Percentiles rank a stretch among this genome's conserved stretches.
These are phyloP conservation scores for Candidula unifasciata DNA, from an alignment of 2,888 invertebrate genomes.

Conservation along the genomic window DNA sequence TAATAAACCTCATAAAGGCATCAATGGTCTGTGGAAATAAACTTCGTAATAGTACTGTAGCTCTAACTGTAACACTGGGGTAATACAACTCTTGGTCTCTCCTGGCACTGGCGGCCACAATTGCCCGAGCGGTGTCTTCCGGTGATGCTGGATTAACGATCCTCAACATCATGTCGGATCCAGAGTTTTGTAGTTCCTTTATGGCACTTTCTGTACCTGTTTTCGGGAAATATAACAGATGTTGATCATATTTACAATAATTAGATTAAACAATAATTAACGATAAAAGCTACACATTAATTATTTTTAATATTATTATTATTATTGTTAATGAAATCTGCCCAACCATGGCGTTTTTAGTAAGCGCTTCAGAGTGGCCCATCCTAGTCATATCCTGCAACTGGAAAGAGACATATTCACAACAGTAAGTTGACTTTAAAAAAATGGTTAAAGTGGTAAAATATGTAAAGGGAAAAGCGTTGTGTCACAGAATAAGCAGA, in stretches of 20 bases:
- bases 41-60: constrained; percentile 61
- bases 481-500: too few species aligned
- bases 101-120: constrained; percentile 69
- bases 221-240: neutral
- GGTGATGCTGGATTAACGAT: constrained; percentile 64
- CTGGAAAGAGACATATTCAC: too few species aligned
- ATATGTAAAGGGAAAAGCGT: too few species aligned
- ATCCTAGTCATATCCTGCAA: too few species aligned
- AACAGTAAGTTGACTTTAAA: too few species aligned
- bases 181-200: constrained; percentile 60
- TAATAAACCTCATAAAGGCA: constrained; percentile 52
- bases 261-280: too few species aligned
- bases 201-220: constrained; percentile 73
- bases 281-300: too few species aligned
- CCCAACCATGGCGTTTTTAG: too few species aligned
- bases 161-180: constrained; percentile 60
- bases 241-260: neutral
- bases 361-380: too few species aligned
- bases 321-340: too few species aligned
- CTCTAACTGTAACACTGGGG: constrained; percentile 61
- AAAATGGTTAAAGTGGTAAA: too few species aligned
- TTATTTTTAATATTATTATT: too few species aligned
- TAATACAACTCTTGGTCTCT: constrained; percentile 68
- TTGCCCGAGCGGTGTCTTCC: constrained; percentile 70
- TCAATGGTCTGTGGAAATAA: constrained; percentile 63